Evolutionary conservation across 2,113 vertebrate species (phyloP), one percentile per base, ranked within the genome.

Genomic region (Calonectris borealis): DNA sequence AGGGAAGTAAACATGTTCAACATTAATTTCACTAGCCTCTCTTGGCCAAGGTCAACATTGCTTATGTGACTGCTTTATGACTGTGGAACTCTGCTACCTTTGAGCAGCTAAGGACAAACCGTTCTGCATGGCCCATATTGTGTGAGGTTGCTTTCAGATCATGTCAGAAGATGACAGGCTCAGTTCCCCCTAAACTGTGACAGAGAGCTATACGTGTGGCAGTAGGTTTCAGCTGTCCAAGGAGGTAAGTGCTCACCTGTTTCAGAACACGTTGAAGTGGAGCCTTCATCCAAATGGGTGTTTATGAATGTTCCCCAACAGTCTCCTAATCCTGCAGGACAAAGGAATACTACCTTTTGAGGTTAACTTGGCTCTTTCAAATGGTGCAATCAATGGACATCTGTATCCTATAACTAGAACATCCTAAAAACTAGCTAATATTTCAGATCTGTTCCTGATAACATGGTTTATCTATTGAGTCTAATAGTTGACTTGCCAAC

Each of bases 131-230:
- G 54, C 32, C 36, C 18, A 10, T 51, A 6, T 16, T 36, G 31
- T 10, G 9, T 54, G 20, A 77, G 27, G 46, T 21, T 80, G 44
- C 52, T 90, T 70, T 85, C 31, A 78, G 66, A 40, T n/a, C 54
- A 13, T 0, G 1, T 68, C 52, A 68, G 51, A 80, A 72, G 40
- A 49, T 13, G 32, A 70, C 31, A 82, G 36, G 38, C 48, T 82
- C 38, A 31, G 29, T 9, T 80, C 8, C 13, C 18, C 48, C 46
- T 72, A 34, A 64, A 54, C 29, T 18, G 21, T 40, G 58, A 72
- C 8, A n/a, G 17, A 65, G 44, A 32, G 36, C 29, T 38, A 3
- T 16, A 36, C 0, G 0, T 16, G 31, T 38, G 48, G 78, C 51
- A 22, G 29, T 6, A 40, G 25, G 34, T 61, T 83, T 91, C 11